Percentiles rank a stretch among this genome's conserved stretches.
Evolutionary conservation across 2,888 invertebrate species (phyloP).

Genomic region (Cylindroiulus punctatus): DNA sequence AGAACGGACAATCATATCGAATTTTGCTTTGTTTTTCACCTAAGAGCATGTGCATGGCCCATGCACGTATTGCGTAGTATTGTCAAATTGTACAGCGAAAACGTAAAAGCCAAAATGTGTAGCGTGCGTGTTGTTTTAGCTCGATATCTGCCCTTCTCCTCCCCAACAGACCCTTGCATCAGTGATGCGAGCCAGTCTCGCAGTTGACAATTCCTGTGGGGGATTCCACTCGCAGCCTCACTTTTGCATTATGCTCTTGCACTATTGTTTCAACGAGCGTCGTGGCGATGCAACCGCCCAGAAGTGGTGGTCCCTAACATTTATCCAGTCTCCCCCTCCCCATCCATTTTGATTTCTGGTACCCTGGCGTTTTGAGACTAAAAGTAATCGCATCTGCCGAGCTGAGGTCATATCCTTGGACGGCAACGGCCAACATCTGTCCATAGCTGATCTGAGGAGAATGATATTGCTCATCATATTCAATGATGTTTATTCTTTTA

Average conservation of each 20-base stretch:
- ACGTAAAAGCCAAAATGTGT: conserved; percentile 40
- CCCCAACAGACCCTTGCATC: conserved; percentile 4
- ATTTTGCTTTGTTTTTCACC: conserved; percentile 37
- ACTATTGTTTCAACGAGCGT: background rate
- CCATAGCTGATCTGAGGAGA: too few relatives aligned
- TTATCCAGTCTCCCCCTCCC: too few relatives aligned
- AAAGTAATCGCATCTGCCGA: too few relatives aligned
- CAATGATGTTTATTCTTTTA: too few relatives aligned
- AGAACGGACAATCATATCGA: conserved; percentile 37
- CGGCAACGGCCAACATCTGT: too few relatives aligned
- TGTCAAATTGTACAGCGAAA: conserved; percentile 29
- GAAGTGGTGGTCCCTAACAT: background rate
- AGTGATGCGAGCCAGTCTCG: background rate
- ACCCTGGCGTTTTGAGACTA: background rate
- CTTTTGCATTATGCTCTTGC: background rate
- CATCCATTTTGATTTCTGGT: background rate
- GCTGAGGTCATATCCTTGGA: too few relatives aligned
- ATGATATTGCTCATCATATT: too few relatives aligned
- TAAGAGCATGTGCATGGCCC: conserved; percentile 19
- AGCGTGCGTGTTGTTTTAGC: background rate
- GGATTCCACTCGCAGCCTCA: background rate
- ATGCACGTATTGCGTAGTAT: conserved; percentile 37
- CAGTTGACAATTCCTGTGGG: background rate
- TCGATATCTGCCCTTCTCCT: background rate
- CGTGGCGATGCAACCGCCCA: background rate